Base-by-base conservation (phyloP, 2,797 vertebrate genomes). In the Micrastur ruficollis region DNA sequence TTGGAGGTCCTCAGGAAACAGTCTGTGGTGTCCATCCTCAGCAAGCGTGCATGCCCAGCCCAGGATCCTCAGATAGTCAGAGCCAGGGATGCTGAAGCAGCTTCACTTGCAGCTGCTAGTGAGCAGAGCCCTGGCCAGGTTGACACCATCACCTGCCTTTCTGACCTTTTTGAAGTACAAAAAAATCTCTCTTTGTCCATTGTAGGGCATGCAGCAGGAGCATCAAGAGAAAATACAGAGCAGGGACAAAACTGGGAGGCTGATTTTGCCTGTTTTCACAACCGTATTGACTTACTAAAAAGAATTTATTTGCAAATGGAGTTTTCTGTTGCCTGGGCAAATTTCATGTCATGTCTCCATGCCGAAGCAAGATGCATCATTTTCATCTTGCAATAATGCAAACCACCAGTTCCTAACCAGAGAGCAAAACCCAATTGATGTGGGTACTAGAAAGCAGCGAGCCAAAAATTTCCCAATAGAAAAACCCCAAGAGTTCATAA, bases 341-440 rank as follows among this genome's bases (percentile, higher is more conserved):
- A 84, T 94, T 72, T 90, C 66, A 49, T 42, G 59, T 71, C 68
- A 5, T 62, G 47, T 58, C 8, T 2, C 49, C 15, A 3, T 53
- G 59, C 44, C 0, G 0, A 70, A 92, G 52, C 70, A 71, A 72
- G 59, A 36, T 47, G 6, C 36, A 38, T 89, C 53, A 27, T 92
- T 93, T 89, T 34, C 17, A 44, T 74, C 71, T 82, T 73, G n/a
- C 86, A 80, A 5, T 80, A 93, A 59, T 63, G 55, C 79, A 87
- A 93, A 87, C 36, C 66, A 79, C 66, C 79, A 52, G 47, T 66
- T 94, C 34, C 31, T 83, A 83, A 6, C 11, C n/a, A 70, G 66
- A 73, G 53, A 79, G 75, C 46, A 94, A 73, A 86, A 40, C 75
- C 53, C 75, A 46, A 5, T 14, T 83, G 53, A 90, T 63, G 49